Evolutionary conservation across 2,888 invertebrate genomes (phyloP).

Genomic region (Drosophila fulvimacula): DNA sequence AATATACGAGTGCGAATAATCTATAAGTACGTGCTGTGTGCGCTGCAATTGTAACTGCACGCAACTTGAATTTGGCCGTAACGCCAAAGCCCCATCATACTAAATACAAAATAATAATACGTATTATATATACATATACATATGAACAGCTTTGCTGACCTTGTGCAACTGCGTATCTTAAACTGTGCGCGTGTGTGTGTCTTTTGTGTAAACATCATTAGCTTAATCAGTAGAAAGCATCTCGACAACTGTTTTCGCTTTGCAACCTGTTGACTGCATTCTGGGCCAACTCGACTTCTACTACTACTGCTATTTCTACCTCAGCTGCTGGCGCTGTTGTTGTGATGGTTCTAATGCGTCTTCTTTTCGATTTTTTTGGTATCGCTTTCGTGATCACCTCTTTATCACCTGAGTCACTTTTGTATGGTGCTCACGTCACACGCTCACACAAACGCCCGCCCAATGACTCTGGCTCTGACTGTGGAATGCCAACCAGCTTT

Average conservation of each 20-base stretch:
- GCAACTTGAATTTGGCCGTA: conserved; percentile 39
- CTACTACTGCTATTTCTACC: not conserved
- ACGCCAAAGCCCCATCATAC: conserved; percentile 36
- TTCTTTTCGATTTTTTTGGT: conserved; percentile 24
- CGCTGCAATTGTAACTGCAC: conserved; percentile 36
- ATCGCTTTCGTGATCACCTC: conserved; percentile 62
- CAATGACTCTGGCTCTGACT: conserved; percentile 21
- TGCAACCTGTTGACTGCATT: conserved; percentile 34
- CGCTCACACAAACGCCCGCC: conserved; percentile 22
- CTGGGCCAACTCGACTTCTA: conserved; percentile 5
- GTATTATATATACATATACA: conserved; percentile 20
- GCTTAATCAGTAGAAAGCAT: conserved; percentile 50
- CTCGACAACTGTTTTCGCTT: conserved; percentile 25
- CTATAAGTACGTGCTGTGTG: conserved; percentile 65
- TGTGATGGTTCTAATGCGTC: conserved; percentile 10
- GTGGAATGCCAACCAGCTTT: conserved; percentile 27
- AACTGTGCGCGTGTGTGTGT: conserved; percentile 21
- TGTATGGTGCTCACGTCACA: conserved; percentile 69
- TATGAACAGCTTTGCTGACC: conserved; percentile 38
- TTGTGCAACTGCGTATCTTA: conserved; percentile 46
- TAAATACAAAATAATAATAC: conserved; percentile 20
- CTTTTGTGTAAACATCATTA: conserved; percentile 63
- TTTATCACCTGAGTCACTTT: conserved; percentile 78
- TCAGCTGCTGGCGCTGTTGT: not conserved
- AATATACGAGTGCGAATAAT: conserved; percentile 46